Evolutionary conservation across 2,797 vertebrate genomes (phyloP).

Genomic region (Eidolon dupreanum): DNA sequence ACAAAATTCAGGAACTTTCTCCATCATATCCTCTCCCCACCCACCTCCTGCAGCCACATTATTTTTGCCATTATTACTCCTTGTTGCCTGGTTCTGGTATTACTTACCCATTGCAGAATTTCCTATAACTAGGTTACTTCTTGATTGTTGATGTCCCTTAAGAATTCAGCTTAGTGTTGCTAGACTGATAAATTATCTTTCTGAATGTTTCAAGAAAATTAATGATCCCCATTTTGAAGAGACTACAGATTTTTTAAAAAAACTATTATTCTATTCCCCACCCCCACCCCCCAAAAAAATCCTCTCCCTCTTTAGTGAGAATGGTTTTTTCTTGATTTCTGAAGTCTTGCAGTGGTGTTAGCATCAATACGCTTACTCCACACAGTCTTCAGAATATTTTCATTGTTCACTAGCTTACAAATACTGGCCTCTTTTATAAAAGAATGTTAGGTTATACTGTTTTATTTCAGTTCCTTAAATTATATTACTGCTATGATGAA

Average conservation of each 20-base stretch:
- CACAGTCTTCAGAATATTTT: neutral
- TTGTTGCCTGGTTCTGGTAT: too few relatives aligned
- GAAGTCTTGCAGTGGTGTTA: neutral
- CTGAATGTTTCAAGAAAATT: neutral
- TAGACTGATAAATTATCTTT: neutral
- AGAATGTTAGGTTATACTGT: neutral
- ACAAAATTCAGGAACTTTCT: neutral
- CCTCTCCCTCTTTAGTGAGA: neutral
- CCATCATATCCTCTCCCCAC: rapidly evolving
- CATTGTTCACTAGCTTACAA: neutral
- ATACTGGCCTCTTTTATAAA: neutral
- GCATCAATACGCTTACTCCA: neutral
- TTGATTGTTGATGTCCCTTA: neutral
- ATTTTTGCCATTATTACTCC: neutral
- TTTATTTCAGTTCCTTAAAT: neutral
- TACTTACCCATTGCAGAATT: neutral
- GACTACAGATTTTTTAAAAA: neutral
- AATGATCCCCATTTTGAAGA: neutral
- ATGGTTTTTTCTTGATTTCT: neutral
- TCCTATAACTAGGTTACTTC: neutral
- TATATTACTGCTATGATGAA: neutral
- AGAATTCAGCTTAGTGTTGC: neutral
- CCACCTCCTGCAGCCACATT: neutral
- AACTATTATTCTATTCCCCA: neutral
- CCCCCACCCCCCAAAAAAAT: rapidly evolving